phyloP scores from a whole-genome alignment of 2,888 invertebrate species.

The Patella depressa region DNA sequence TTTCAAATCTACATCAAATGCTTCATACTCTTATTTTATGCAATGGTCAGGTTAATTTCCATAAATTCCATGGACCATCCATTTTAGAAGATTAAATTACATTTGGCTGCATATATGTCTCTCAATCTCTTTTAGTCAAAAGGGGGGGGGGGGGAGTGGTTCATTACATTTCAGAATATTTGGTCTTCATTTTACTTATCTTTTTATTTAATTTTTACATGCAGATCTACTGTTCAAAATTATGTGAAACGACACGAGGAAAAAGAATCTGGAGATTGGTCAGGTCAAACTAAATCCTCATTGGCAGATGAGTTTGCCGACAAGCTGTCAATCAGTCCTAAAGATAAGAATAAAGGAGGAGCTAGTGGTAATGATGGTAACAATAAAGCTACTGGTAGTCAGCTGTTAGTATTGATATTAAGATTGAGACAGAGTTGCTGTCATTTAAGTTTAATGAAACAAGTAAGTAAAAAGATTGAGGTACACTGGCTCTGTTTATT shows the following conservation, averaged over 20 bases:
- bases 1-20: too few species aligned
- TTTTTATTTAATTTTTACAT: slow-evolving; percentile 19
- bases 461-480: slow-evolving; percentile 71
- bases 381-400: slow-evolving; percentile 48
- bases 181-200: too few species aligned
- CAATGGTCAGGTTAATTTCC: too few species aligned
- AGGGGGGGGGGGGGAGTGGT: too few species aligned
- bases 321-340: slow-evolving; percentile 21
- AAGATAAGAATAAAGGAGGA: slow-evolving; percentile 13
- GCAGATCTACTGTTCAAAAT: slow-evolving; percentile 65
- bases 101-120: slow-evolving; percentile 53
- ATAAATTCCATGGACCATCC: too few species aligned
- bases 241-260: slow-evolving; percentile 67
- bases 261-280: slow-evolving; percentile 47
- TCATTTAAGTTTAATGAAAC: slow-evolving; percentile 86
- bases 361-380: slow-evolving; percentile 3
- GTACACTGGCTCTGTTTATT: too few species aligned
- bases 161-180: neutral
- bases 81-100: neutral
- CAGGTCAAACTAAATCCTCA: slow-evolving; percentile 20
- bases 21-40: too few species aligned
- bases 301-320: slow-evolving; percentile 33
- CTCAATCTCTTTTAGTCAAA: slow-evolving; percentile 11
- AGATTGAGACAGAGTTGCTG: slow-evolving; percentile 90
- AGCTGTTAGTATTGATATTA: slow-evolving; percentile 81